Base-by-base conservation (phyloP, 2,797 vertebrate genomes). In the Melanotaenia trifasciata region DNA sequence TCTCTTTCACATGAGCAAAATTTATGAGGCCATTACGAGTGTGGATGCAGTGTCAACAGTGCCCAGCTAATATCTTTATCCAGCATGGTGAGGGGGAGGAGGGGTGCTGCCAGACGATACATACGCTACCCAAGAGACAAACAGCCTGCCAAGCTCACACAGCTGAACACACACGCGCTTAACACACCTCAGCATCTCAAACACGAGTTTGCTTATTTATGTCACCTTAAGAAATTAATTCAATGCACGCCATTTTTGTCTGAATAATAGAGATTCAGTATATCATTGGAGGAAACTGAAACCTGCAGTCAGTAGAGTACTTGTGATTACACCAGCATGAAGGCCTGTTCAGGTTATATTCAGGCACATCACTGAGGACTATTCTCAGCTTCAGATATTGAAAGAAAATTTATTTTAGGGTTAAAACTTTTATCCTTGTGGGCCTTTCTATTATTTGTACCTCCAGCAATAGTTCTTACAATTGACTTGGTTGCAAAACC, bases 1-100 rank as follows among this genome's bases (percentile, higher is more conserved):
- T 70, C 12, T 53, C 87, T 90, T 93, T 94, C 86, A 90, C 89
- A 75, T 57, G 12, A 79, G 67, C 64, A 78, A 80, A 93, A 94
- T 94, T 94, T 94, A 94, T 92, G 91, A 92, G 86, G 84, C 89
- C 92, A 86, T 95, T 94, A 94, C 82, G 45, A 86, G 81, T 71
- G 81, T 76, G 88, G 80, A 76, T 81, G 84, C 89, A 87, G 93
- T 89, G 90, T 86, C 79, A 84, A 92, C 90, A 89, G 71, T 74
- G 67, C 61, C 91, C 85, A 80, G 90, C 84, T 89, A 84, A 93
- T 92, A 88, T 89, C 88, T 89, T 85, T 85, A 87, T 91, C 89
- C 88, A 84, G 84, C 84, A 76, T 82, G 70, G 26, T 47, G 67
- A 83, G 80, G 62, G 20, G 58, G 26, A n/a, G 53, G 64, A 26